Evolutionary conservation across 2,888 invertebrate species (phyloP).

Genomic region (Cheilosia scutellata): DNA sequence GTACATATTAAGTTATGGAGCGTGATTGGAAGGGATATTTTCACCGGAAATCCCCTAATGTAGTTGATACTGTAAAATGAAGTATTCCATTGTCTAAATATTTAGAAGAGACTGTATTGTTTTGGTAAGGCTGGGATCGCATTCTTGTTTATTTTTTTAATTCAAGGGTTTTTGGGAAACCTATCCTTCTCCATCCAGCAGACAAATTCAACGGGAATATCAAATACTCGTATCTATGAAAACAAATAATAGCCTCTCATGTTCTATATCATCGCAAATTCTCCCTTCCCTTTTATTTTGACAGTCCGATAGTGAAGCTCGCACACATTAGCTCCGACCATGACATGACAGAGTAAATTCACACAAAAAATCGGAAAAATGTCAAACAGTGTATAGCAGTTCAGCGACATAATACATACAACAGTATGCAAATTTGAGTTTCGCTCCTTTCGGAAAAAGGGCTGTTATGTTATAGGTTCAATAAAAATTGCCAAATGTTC

Average conservation of each 20-base stretch:
- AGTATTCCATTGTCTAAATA: not conserved
- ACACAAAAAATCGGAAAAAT: constrained; percentile 18
- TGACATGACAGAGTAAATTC: not conserved
- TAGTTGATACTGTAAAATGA: not conserved
- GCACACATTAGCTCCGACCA: not conserved
- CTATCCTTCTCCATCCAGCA: too few relatives aligned
- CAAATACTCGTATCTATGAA: too few relatives aligned
- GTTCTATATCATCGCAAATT: not conserved
- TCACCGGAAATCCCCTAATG: not conserved
- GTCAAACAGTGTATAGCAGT: constrained; percentile 36
- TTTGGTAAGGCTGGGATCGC: too few relatives aligned
- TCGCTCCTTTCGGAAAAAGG: constrained; percentile 7
- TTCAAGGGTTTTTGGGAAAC: too few relatives aligned
- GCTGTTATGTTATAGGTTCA: constrained; percentile 2
- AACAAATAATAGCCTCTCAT: too few relatives aligned
- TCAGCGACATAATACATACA: constrained; percentile 16
- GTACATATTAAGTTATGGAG: not conserved
- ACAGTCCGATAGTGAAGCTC: not conserved
- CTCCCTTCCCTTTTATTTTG: not conserved
- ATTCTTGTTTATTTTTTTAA: too few relatives aligned
- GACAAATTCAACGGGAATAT: too few relatives aligned
- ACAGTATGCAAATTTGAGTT: constrained; percentile 17
- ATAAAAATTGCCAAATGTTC: constrained; percentile 21
- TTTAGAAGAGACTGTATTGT: not conserved
- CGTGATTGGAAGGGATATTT: constrained; percentile 1